These are phyloP conservation scores for Ptychobarbus kaznakovi DNA, from an alignment of 2,797 vertebrate species.

Conservation along the genomic window DNA sequence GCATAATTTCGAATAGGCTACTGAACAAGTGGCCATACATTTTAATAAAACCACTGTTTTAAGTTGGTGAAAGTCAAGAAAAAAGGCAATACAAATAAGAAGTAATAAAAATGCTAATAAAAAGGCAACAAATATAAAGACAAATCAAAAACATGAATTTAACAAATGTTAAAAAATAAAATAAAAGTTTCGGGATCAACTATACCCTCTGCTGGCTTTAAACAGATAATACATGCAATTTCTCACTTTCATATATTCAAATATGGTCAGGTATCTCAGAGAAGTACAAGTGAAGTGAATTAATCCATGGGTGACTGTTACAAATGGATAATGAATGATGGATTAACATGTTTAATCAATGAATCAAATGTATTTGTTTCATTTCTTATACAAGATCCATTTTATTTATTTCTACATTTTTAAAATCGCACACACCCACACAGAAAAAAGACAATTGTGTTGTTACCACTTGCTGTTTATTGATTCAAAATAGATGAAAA, in stretches of 20 bases:
- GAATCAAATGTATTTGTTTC: background rate
- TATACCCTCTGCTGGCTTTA: constrained; percentile 13
- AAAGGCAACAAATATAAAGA: background rate
- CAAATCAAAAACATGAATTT: background rate
- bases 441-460: background rate
- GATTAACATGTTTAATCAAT: background rate
- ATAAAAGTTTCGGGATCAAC: background rate
- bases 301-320: background rate
- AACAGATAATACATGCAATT: background rate
- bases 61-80: background rate
- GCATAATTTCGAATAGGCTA: background rate
- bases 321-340: background rate
- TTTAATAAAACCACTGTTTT: background rate
- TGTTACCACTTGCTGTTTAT: constrained; percentile 4
- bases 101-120: background rate
- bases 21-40: background rate
- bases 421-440: background rate
- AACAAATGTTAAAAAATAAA: background rate
- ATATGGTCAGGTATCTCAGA: background rate
- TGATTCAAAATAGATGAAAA: background rate
- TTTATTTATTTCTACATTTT: background rate
- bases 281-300: background rate
- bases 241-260: background rate
- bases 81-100: background rate
- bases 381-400: background rate